phyloP scores from a whole-genome alignment of 2,113 vertebrate species.

The Gopherus evgoodei region DNA sequence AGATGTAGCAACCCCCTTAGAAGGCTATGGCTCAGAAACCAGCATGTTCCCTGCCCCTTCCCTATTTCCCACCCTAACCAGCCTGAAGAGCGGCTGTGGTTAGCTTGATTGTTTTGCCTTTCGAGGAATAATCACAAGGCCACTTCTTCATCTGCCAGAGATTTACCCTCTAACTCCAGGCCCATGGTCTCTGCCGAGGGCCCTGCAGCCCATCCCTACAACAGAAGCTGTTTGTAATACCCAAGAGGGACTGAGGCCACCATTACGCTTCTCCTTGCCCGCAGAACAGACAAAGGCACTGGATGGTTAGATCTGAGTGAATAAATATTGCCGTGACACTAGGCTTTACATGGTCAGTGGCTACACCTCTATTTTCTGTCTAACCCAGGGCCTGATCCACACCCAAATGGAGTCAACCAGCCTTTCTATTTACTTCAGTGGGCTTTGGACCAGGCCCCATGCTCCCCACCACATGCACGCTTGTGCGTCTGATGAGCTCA shows the following conservation, averaged over 20 bases:
- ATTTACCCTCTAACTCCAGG: not conserved
- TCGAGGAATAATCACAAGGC: not conserved
- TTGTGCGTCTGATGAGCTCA: not conserved
- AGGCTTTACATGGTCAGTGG: not conserved
- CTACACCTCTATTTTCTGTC: not conserved
- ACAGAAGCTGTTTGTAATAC: not conserved
- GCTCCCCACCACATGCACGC: too few relatives aligned
- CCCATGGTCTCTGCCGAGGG: not conserved
- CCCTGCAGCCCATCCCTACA: not conserved
- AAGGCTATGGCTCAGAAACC: not conserved
- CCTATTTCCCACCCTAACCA: not conserved
- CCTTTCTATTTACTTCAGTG: too few relatives aligned
- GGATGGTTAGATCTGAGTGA: not conserved
- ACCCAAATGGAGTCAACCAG: not conserved
- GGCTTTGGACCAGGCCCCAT: too few relatives aligned
- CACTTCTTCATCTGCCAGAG: not conserved
- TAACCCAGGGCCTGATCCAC: not conserved
- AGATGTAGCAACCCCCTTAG: too few relatives aligned
- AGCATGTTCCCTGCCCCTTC: not conserved
- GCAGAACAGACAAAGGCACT: not conserved
- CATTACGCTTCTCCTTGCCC: not conserved
- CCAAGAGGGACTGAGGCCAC: not conserved
- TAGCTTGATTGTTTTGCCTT: not conserved
- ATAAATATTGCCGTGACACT: not conserved
- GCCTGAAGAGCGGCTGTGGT: not conserved